phyloP scores from a whole-genome alignment of 1,140 invertebrate species.

The Thalassaphorura encarpata region DNA sequence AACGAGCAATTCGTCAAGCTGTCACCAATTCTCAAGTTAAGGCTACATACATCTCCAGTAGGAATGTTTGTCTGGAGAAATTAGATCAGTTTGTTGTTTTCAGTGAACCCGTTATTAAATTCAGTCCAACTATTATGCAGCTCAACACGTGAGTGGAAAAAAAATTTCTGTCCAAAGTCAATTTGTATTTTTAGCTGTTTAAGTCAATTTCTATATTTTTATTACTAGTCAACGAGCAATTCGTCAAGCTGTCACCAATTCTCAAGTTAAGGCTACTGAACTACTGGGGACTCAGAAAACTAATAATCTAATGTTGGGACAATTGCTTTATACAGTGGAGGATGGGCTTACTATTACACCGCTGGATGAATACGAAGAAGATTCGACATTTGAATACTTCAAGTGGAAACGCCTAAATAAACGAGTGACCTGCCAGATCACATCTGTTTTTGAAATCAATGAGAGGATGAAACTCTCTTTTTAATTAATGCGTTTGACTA shows the following conservation, averaged over 20 bases:
- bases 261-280: constrained; percentile 10
- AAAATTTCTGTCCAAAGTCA: not conserved
- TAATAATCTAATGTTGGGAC: not conserved
- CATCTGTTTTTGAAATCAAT: constrained; percentile 20
- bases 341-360: constrained; percentile 4
- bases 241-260: constrained; percentile 11
- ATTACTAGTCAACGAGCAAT: constrained; percentile 2
- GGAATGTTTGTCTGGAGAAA: constrained; percentile 15
- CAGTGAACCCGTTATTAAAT: constrained; percentile 14
- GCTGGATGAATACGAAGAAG: constrained; percentile 5
- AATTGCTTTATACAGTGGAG: constrained; percentile 14
- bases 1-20: constrained; percentile 6
- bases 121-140: not conserved
- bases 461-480: too few species aligned
- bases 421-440: constrained; percentile 8
- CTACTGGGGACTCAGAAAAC: constrained; percentile 6
- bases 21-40: constrained; percentile 12
- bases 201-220: not conserved
- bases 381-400: constrained; percentile 11
- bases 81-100: constrained; percentile 17
- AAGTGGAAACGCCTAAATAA: constrained; percentile 18
- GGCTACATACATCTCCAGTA: constrained; percentile 13
- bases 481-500: too few species aligned
- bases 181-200: not conserved
- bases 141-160: constrained; percentile 3